Evolutionary conservation across 2,888 invertebrate genomes (phyloP).

Genomic region (Rhyacophila evoluta): DNA sequence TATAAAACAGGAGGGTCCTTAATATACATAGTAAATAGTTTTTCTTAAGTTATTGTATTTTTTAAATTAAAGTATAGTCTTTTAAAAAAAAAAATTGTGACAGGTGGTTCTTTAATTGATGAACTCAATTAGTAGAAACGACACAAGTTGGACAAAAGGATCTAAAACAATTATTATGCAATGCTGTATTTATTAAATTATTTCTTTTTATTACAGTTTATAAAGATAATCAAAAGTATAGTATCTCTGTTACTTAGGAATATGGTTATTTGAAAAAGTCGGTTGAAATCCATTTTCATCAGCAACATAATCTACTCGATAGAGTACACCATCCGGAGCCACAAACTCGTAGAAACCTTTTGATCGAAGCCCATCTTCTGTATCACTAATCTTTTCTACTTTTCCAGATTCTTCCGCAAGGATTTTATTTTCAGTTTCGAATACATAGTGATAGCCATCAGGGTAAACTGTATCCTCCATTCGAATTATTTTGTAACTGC

Average conservation of each 20-base stretch:
- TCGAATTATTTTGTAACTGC: conserved; percentile 65
- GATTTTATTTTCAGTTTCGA: conserved; percentile 76
- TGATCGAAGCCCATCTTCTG: conserved; percentile 72
- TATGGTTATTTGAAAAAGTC: conserved; percentile 46
- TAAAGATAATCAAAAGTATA: no score
- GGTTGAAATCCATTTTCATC: conserved; percentile 73
- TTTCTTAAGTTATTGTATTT: no score
- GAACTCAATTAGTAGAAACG: no score
- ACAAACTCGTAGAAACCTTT: conserved; percentile 77
- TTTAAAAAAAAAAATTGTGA: no score
- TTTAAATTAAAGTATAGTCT: no score
- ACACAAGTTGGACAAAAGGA: no score
- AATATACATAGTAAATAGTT: no score
- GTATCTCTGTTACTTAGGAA: conserved; percentile 59
- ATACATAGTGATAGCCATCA: conserved; percentile 73
- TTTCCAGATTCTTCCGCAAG: conserved; percentile 74
- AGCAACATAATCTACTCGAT: conserved; percentile 72
- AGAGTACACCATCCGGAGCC: conserved; percentile 72
- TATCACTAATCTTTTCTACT: conserved; percentile 67
- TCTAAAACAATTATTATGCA: no score
- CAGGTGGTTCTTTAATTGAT: no score
- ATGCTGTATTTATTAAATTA: no score
- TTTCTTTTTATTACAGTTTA: no score
- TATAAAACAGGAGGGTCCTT: no score
- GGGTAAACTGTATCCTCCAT: conserved; percentile 67